Percentiles rank a stretch among this genome's conserved stretches.
These are phyloP conservation scores for Drosophila pegasa DNA, from an alignment of 2,888 invertebrate species.

Conservation along the genomic window DNA sequence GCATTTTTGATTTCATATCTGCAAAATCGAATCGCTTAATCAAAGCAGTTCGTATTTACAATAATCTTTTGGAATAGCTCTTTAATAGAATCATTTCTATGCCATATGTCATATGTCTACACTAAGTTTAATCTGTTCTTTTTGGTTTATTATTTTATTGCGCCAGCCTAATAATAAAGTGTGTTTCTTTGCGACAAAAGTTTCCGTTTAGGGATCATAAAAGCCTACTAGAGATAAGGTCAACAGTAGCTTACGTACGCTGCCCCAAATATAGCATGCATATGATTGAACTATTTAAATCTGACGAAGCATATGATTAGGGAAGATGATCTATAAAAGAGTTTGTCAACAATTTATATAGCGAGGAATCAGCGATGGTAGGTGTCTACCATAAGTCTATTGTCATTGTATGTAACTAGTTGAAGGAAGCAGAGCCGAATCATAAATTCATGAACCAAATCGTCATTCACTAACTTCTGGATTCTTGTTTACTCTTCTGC, in stretches of 20 bases:
- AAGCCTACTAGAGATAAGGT: neutral
- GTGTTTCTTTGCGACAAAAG: neutral
- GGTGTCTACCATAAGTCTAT: too few species aligned
- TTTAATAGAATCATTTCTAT: neutral
- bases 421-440: too few species aligned
- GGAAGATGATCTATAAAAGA: neutral
- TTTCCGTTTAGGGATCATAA: conserved; percentile 1
- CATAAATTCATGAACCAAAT: too few species aligned
- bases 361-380: too few species aligned
- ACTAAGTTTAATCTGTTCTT: conserved; percentile 1
- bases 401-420: too few species aligned
- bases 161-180: neutral
- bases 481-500: too few species aligned
- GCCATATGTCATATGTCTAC: neutral
- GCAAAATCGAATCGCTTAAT: neutral
- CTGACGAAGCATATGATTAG: neutral
- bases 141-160: conserved; percentile 3
- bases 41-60: neutral
- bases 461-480: too few species aligned
- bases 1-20: neutral
- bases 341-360: too few species aligned
- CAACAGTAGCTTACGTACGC: neutral
- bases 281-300: neutral
- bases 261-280: neutral
- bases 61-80: neutral